These are phyloP conservation scores for Aelia acuminata DNA, from an alignment of 2,888 invertebrate species.

Conservation along the genomic window DNA sequence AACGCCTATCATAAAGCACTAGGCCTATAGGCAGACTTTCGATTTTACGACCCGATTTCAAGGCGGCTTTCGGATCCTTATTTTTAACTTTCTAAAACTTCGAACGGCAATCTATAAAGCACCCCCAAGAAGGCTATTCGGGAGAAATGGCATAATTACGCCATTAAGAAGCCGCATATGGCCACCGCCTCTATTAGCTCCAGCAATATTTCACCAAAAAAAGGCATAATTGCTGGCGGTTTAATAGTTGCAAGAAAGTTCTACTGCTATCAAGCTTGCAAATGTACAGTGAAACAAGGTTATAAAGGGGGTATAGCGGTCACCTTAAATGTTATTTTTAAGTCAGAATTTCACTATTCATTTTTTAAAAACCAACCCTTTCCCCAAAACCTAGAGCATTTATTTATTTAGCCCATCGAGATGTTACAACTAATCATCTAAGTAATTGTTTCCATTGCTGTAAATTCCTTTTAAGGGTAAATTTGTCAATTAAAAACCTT, in stretches of 20 bases:
- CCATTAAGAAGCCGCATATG: conserved; percentile 31
- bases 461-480: too few species aligned
- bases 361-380: too few species aligned
- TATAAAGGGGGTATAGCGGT: too few species aligned
- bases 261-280: background rate
- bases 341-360: background rate
- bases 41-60: conserved; percentile 48
- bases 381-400: too few species aligned
- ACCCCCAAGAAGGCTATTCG: background rate
- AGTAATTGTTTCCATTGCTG: too few species aligned
- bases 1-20: conserved; percentile 28
- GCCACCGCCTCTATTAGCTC: background rate
- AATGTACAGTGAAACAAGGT: background rate
- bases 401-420: too few species aligned
- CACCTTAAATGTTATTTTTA: background rate
- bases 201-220: background rate
- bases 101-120: conserved; percentile 24
- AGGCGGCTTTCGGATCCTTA: conserved; percentile 29
- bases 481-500: too few species aligned
- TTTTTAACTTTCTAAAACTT: conserved; percentile 41
- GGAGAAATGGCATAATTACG: conserved; percentile 35
- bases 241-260: conserved; percentile 13
- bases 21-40: conserved; percentile 28
- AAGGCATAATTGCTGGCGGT: background rate
- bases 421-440: too few species aligned